phyloP scores from a whole-genome alignment of 2,797 vertebrate genomes.

The Poecilia wingei region DNA sequence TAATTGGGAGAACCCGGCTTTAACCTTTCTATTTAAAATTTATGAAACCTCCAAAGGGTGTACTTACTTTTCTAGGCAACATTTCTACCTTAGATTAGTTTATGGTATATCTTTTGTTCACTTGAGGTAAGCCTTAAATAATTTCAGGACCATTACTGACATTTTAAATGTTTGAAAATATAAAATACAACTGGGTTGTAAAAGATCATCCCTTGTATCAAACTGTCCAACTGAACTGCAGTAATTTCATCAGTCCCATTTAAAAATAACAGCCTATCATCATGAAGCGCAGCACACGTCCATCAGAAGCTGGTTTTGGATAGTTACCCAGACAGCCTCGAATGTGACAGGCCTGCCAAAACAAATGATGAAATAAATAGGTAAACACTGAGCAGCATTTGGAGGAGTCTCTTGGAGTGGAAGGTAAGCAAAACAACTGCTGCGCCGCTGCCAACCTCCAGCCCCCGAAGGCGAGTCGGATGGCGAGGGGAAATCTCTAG shows the following conservation, averaged over 20 bases:
- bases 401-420: conserved; percentile 62
- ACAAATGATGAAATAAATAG: conserved; percentile 36
- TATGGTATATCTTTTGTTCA: neutral
- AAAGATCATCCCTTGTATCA: neutral
- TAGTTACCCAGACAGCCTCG: conserved; percentile 59
- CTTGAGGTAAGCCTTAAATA: neutral
- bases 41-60: neutral
- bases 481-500: conserved; percentile 39
- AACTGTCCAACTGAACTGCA: conserved; percentile 20
- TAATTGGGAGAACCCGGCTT: neutral
- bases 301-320: conserved; percentile 51
- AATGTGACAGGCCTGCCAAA: conserved; percentile 57
- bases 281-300: conserved; percentile 37
- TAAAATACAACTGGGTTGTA: neutral
- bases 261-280: conserved; percentile 48
- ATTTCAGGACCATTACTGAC: neutral
- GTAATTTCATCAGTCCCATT: conserved; percentile 58
- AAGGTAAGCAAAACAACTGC: conserved; percentile 74
- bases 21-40: neutral
- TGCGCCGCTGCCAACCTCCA: conserved; percentile 53
- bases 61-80: neutral
- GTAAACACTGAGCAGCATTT: conserved; percentile 47
- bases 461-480: conserved; percentile 43
- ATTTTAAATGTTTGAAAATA: neutral
- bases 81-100: neutral